Evolutionary conservation across 2,113 vertebrate genomes (phyloP).

Genomic region (Microcebus murinus): DNA sequence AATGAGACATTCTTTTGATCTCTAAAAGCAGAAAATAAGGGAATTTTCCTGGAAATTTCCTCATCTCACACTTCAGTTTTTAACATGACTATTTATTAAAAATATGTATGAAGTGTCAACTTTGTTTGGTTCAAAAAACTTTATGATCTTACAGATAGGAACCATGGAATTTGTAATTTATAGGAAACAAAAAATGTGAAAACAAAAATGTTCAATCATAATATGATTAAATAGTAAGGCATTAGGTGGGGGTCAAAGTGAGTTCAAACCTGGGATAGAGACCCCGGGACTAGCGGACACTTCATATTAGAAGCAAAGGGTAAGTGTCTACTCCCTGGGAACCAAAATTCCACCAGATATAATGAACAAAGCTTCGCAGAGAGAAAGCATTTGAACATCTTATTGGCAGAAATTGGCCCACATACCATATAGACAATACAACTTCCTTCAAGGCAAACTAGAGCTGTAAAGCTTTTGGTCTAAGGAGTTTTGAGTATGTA

Average conservation of each 20-base stretch:
- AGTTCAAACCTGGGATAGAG: not conserved
- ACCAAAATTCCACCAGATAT: not conserved
- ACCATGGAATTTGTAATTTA: not conserved
- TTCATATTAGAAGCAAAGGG: not conserved
- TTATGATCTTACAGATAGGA: not conserved
- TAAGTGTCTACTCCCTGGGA: not conserved
- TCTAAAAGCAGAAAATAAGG: constrained; percentile 12
- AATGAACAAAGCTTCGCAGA: not conserved
- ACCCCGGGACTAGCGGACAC: not conserved
- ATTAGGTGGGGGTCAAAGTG: not conserved
- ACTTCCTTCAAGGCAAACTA: not conserved
- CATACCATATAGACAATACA: not conserved
- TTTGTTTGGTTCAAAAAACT: not conserved
- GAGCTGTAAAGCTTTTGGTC: not conserved
- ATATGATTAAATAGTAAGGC: not conserved
- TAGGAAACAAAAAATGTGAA: not conserved
- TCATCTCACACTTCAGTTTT: not conserved
- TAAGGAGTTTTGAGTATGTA: not conserved
- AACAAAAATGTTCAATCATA: not conserved
- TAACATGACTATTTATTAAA: not conserved
- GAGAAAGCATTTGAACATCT: not conserved
- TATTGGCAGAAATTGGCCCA: not conserved
- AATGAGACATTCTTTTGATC: not conserved
- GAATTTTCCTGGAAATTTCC: not conserved
- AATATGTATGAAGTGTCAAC: not conserved